A percentile compares a stretch with the other conserved stretches of the same genome.
Evolutionary conservation across 2,888 invertebrate species (phyloP).

Genomic region (Drosophila acutilabella): DNA sequence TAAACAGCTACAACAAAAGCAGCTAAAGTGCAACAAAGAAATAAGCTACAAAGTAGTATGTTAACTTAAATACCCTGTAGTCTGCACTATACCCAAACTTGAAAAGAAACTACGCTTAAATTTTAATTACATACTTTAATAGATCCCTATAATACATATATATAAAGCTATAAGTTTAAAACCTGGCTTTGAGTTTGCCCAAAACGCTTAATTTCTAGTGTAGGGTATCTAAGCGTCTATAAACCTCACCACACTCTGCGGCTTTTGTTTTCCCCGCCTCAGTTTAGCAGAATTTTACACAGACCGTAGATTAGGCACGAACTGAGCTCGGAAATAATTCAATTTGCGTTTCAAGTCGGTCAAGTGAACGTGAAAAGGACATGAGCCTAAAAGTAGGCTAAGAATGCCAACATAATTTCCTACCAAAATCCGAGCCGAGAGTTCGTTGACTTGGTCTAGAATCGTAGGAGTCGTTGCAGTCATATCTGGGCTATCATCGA

Average conservation of each 20-base stretch:
- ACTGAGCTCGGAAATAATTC: conserved; percentile 52
- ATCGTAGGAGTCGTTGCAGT: not conserved
- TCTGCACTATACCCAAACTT: no score
- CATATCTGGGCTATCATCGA: conserved; percentile 7
- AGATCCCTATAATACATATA: no score
- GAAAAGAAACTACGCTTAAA: not conserved
- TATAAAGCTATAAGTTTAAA: no score
- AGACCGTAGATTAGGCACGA: conserved; percentile 56
- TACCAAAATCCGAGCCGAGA: conserved; percentile 14
- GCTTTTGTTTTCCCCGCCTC: not conserved
- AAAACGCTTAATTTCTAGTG: no score
- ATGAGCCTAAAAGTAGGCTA: conserved; percentile 42
- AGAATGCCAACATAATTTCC: conserved; percentile 39
- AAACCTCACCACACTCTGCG: not conserved
- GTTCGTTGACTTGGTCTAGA: conserved; percentile 44
- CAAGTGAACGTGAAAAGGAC: conserved; percentile 43
- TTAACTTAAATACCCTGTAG: not conserved
- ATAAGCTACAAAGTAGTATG: not conserved
- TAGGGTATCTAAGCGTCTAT: not conserved
- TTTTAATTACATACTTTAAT: no score
- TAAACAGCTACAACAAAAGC: conserved; percentile 42
- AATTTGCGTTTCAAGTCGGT: conserved; percentile 56
- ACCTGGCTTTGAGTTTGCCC: no score
- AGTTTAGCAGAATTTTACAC: not conserved
- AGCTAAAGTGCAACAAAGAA: conserved; percentile 14